These are phyloP conservation scores for Philaethria dido DNA, from an alignment of 2,888 invertebrate species.

Conservation along the genomic window DNA sequence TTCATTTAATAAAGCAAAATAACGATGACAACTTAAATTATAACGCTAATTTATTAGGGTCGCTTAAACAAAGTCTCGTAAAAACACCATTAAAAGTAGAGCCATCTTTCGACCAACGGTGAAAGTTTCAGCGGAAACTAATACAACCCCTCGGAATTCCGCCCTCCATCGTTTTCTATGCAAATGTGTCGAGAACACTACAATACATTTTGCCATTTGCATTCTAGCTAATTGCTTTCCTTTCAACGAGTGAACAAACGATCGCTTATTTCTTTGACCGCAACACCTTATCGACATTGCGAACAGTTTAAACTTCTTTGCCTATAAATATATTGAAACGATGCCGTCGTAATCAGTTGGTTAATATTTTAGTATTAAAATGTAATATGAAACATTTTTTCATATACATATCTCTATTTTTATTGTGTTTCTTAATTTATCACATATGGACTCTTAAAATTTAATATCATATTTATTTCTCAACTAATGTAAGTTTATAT, in stretches of 20 bases:
- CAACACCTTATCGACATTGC: slow-evolving; percentile 60
- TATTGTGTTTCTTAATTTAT: too few relatives aligned
- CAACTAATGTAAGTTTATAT: neutral
- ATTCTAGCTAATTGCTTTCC: slow-evolving; percentile 79
- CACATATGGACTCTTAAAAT: too few relatives aligned
- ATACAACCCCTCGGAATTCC: slow-evolving; percentile 59
- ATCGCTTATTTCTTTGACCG: slow-evolving; percentile 61
- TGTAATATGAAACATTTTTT: too few relatives aligned
- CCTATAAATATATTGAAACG: neutral
- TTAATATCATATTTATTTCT: too few relatives aligned
- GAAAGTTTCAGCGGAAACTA: slow-evolving; percentile 63
- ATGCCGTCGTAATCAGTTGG: neutral
- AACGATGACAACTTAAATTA: slow-evolving; percentile 28
- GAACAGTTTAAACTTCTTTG: slow-evolving; percentile 46
- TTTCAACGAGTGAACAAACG: slow-evolving; percentile 65
- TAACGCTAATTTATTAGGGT: slow-evolving; percentile 25
- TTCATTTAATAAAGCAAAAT: slow-evolving; percentile 11
- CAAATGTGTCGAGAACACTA: slow-evolving; percentile 71
- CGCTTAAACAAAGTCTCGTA: slow-evolving; percentile 17
- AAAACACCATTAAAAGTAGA: slow-evolving; percentile 24
- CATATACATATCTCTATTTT: too few relatives aligned
- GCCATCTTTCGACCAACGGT: slow-evolving; percentile 15
- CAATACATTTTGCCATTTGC: slow-evolving; percentile 75
- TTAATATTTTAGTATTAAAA: neutral
- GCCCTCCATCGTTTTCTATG: slow-evolving; percentile 67